Conservation (phyloP, 2,113 vertebrate species). For the Ophiodon elongatus region DNA sequence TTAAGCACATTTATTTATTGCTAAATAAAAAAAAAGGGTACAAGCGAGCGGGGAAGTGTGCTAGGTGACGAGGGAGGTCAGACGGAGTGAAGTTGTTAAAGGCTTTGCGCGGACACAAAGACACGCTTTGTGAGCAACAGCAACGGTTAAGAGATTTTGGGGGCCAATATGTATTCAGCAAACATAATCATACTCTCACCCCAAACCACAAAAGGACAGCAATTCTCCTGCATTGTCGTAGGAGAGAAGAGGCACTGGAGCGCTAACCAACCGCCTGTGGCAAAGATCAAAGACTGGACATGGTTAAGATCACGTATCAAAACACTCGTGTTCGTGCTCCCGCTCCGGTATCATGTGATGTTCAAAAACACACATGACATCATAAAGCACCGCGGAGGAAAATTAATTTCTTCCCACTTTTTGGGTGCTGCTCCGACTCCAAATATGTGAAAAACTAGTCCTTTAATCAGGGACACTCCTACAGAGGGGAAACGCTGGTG, state of each 20-base stretch:
- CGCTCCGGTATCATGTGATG: neutral
- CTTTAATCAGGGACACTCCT: slow-evolving; percentile 37
- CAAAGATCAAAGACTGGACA: slow-evolving; percentile 9
- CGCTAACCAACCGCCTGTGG: neutral
- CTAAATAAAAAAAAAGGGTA: slow-evolving; percentile 42
- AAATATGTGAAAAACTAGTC: slow-evolving; percentile 33
- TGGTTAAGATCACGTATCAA: neutral
- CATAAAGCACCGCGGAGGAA: neutral
- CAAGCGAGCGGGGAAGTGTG: neutral
- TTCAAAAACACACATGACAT: slow-evolving; percentile 22
- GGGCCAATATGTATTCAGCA: slow-evolving; percentile 24
- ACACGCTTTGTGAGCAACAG: slow-evolving; percentile 34
- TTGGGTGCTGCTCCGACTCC: neutral
- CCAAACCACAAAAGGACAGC: neutral
- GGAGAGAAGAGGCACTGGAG: neutral
- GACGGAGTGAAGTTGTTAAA: neutral
- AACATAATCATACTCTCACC: slow-evolving; percentile 39
- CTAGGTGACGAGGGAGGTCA: slow-evolving; percentile 21
- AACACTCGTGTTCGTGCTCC: neutral
- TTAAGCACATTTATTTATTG: slow-evolving; percentile 48
- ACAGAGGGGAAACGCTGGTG: slow-evolving; percentile 7
- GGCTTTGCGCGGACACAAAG: slow-evolving; percentile 26
- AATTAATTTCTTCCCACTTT: neutral
- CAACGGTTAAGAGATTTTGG: slow-evolving; percentile 34
- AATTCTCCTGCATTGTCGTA: slow-evolving; percentile 10